phyloP scores from a whole-genome alignment of 2,888 invertebrate genomes.

The Heliconius sara region DNA sequence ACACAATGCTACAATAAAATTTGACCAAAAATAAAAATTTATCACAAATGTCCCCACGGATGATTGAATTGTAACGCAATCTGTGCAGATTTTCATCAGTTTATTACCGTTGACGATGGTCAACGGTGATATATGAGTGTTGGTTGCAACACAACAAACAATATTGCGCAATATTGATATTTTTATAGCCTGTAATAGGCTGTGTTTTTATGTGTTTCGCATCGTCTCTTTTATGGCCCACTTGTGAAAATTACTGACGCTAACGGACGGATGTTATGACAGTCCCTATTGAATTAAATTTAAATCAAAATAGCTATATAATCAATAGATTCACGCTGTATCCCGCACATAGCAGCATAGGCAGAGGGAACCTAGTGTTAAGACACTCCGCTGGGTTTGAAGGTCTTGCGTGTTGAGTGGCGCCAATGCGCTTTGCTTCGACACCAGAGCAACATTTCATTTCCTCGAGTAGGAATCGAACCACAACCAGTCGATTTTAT shows the following conservation, averaged over 20 bases:
- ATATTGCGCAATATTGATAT: constrained; percentile 34
- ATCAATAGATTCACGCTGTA: too few species aligned
- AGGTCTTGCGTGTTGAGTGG: too few species aligned
- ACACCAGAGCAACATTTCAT: too few species aligned
- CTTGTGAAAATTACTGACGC: constrained; percentile 2
- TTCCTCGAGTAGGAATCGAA: too few species aligned
- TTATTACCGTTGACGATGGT: constrained; percentile 43
- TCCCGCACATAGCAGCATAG: too few species aligned
- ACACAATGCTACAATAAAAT: not conserved
- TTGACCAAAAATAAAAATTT: constrained; percentile 17
- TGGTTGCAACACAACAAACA: constrained; percentile 26
- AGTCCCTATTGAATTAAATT: not conserved
- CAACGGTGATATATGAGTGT: constrained; percentile 37
- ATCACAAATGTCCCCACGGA: not conserved
- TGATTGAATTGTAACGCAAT: constrained; percentile 26
- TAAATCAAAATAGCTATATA: too few species aligned
- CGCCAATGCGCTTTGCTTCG: too few species aligned
- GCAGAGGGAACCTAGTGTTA: too few species aligned
- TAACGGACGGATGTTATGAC: not conserved
- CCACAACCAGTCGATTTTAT: too few species aligned
- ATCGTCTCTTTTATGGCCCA: not conserved
- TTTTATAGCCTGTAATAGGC: constrained; percentile 39
- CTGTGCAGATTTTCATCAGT: constrained; percentile 39
- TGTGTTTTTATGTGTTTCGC: constrained; percentile 13
- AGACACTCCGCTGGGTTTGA: too few species aligned